Base-by-base conservation (phyloP, 2,113 vertebrate genomes). In the Seriola rivoliana region DNA sequence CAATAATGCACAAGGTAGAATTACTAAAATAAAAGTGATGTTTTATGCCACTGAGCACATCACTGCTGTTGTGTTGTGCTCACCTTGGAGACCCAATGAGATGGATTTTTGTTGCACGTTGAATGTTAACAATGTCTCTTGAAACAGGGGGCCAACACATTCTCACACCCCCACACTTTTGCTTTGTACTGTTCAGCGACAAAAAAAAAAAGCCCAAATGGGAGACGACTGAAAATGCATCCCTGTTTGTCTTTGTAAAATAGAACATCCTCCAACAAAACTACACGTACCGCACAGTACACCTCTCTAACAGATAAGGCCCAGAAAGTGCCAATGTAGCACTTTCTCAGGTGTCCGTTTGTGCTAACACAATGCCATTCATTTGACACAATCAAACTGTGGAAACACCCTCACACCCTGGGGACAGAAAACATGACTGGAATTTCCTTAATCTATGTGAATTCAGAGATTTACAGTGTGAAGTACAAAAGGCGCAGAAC, bases 321-420 rank as follows among this genome's bases (percentile, higher is more conserved):
- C 58, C 38, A 36, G 44, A 71, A 82, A 87, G 72, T 64, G 79
- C 64, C 38, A 23, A n/a, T 36, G 50, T 50, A 6, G 46, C 48
- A 58, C 69, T 88, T 91, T 89, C 83, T 82, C 65, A 86, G 71
- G 77, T 84, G 78, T 92, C 54, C n/a, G 65, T 71, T 80, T 78
- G 71, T 50, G 52, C 34, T 48, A 29, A 70, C 86, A 89, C 80
- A 90, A 87, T 89, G 66, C 64, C 34, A 12, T 62, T 81, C 71
- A 63, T 58, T 70, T 65, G 32, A 72, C 69, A 82, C 80, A 85
- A 81, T 81, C 52, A 36, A 66, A 58, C n/a, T 32, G 9, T 2
- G 64, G 65, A 29, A 75, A 78, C 70, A 71, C 78, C 62, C 29
- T 44, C 19, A 32, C n/a, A 58, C 62, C 78, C 44, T 5, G 4